Percentiles rank a stretch among this genome's conserved stretches.
These are phyloP conservation scores for Peromyscus eremicus DNA, from an alignment of 2,797 vertebrate species.

Conservation along the genomic window DNA sequence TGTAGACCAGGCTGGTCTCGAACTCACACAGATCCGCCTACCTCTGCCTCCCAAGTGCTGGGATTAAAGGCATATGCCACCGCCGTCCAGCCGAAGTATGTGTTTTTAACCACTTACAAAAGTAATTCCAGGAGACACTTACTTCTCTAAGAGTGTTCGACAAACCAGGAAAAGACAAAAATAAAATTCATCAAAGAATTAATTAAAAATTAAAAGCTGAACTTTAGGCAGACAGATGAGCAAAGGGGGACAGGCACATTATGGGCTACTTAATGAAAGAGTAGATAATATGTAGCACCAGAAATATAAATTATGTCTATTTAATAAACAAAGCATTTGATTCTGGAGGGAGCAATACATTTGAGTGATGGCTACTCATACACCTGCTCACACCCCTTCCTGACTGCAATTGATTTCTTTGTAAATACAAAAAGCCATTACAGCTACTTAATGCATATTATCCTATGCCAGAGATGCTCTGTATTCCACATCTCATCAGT, in stretches of 20 bases:
- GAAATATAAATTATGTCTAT: slow-evolving; percentile 37
- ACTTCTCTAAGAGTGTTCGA: slow-evolving; percentile 25
- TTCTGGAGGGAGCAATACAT: slow-evolving; percentile 26
- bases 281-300: not conserved
- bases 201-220: not conserved
- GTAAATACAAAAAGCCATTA: slow-evolving; percentile 25
- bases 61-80: too few relatives aligned
- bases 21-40: too few relatives aligned
- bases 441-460: slow-evolving; percentile 23
- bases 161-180: slow-evolving; percentile 37
- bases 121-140: not conserved
- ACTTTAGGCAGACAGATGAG: not conserved
- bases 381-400: slow-evolving; percentile 55
- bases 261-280: slow-evolving; percentile 42
- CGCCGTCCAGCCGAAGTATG: not conserved
- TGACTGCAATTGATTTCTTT: slow-evolving; percentile 59
- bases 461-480: not conserved
- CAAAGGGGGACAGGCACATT: not conserved
- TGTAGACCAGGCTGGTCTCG: too few relatives aligned
- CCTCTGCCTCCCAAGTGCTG: too few relatives aligned
- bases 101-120: not conserved
- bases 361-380: slow-evolving; percentile 49
- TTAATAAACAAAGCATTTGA: slow-evolving; percentile 62
- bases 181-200: not conserved
- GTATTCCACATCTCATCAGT: slow-evolving; percentile 14